Percentiles rank a stretch among this genome's conserved stretches.
Conservation (phyloP, 2,113 vertebrate species). For the Lathamus discolor region DNA sequence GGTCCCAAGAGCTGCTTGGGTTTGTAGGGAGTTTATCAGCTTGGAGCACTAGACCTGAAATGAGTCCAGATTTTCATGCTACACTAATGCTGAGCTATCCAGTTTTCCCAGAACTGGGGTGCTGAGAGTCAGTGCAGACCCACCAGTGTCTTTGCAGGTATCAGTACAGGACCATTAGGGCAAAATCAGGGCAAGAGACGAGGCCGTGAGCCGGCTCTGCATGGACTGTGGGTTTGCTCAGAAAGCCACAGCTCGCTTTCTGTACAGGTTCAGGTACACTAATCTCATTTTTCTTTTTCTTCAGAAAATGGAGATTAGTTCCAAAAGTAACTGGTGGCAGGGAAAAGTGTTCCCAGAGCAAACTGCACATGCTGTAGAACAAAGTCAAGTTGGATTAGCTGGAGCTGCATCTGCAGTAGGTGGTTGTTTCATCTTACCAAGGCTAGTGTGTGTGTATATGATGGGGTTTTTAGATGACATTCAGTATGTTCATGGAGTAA, state of each 20-base stretch:
- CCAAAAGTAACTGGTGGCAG: neutral
- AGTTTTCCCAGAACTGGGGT: neutral
- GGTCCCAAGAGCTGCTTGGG: neutral
- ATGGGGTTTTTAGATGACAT: neutral
- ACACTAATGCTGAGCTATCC: neutral
- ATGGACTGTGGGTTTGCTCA: neutral
- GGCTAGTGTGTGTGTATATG: neutral
- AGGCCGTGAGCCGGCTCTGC: neutral
- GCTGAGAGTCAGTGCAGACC: neutral
- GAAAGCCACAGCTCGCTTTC: neutral
- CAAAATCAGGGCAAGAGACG: neutral
- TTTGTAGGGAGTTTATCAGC: neutral
- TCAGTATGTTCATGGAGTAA: neutral
- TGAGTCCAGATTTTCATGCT: neutral
- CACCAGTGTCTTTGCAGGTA: neutral
- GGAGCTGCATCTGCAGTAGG: neutral
- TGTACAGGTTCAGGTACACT: neutral
- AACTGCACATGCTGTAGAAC: neutral
- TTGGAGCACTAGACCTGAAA: neutral
- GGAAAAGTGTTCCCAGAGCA: neutral
- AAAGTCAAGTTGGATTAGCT: neutral
- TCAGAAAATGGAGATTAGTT: neutral
- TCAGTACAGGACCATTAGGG: neutral
- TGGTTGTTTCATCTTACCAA: neutral
- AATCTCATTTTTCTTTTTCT: neutral